phyloP scores from a whole-genome alignment of 2,888 invertebrate species.

The Agrilus biguttatus region DNA sequence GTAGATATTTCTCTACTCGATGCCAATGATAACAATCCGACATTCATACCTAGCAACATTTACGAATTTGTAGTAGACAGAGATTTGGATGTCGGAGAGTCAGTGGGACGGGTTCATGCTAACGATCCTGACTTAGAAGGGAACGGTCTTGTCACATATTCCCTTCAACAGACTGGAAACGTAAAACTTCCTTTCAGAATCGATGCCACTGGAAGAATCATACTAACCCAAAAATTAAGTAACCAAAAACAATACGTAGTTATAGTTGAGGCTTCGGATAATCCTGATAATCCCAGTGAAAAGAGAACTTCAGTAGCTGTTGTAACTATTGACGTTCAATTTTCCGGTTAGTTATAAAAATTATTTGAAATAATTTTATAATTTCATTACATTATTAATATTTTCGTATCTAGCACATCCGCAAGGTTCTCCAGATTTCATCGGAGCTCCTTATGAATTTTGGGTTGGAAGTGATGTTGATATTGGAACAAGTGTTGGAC shows the following conservation, averaged over 20 bases:
- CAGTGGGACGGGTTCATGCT: constrained; percentile 66
- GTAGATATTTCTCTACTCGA: constrained; percentile 75
- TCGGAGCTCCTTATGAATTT: constrained; percentile 77
- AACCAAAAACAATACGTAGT: constrained; percentile 61
- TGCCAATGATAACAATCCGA: constrained; percentile 84
- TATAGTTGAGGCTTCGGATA: constrained; percentile 72
- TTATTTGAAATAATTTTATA: constrained; percentile 26
- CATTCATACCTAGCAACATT: constrained; percentile 68
- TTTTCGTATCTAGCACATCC: constrained; percentile 28
- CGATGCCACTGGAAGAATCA: constrained; percentile 55
- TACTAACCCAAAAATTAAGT: constrained; percentile 47
- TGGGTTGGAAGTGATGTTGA: constrained; percentile 81
- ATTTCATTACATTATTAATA: background rate
- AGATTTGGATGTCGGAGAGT: constrained; percentile 52
- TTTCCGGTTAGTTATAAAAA: constrained; percentile 30
- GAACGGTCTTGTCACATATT: constrained; percentile 54
- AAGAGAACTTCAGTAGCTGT: constrained; percentile 68
- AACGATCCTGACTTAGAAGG: constrained; percentile 67
- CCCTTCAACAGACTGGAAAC: constrained; percentile 21
- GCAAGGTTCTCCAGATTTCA: constrained; percentile 55
- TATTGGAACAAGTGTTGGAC: constrained; percentile 74
- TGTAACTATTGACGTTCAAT: constrained; percentile 64
- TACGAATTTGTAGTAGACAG: constrained; percentile 62
- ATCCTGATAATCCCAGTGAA: constrained; percentile 73
- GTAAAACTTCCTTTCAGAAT: constrained; percentile 52